Base-by-base conservation (phyloP, 1,140 invertebrate genomes). In the Reticulitermes speratus region DNA sequence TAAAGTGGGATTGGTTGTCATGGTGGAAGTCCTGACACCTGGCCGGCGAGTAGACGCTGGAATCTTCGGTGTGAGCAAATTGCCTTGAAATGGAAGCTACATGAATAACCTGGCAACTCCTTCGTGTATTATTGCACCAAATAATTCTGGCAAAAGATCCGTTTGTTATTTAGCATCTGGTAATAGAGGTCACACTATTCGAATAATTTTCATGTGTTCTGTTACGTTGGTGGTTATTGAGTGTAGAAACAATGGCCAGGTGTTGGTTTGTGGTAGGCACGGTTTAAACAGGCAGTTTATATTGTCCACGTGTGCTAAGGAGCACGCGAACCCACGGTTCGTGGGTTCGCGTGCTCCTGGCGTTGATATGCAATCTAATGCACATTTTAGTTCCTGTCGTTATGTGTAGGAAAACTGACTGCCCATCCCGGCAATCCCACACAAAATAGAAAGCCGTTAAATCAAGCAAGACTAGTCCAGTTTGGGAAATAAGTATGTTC, bases 1-100 rank as follows among this genome's bases (percentile, higher is more conserved):
- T 14, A 75, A 75, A 75, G 65, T 75, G 65, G 65, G 65, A 75
- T 75, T 75, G 65, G 65, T 25, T 75, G 25, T 75, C 25, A 75
- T 75, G 65, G 7, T 75, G 65, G 65, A 75, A 75, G 65, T 75
- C n/a, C 25, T 75, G 65, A 75, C 65, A 75, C 65, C 65, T 75
- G 65, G 65, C 65, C 65, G 65, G 7, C 65, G 65, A 75, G 65
- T 75, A 25, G 65, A 75, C 65, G 25, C 65, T 25, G 25, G 65
- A 6, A 9, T 9, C 65, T 75, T 75, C 65, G n/a, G 14, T 75
- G 65, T 75, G 65, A 14, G 65, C n/a, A 75, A 75, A 75, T 75
- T 75, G 65, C 65, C 65, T 75, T 75, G 65, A 75, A 75, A 75
- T 75, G 65, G 65, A 75, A 75, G 65, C 65, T 75, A 16, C 65